Conservation (phyloP, 2,888 invertebrate species). For the Ophion ventricosus region DNA sequence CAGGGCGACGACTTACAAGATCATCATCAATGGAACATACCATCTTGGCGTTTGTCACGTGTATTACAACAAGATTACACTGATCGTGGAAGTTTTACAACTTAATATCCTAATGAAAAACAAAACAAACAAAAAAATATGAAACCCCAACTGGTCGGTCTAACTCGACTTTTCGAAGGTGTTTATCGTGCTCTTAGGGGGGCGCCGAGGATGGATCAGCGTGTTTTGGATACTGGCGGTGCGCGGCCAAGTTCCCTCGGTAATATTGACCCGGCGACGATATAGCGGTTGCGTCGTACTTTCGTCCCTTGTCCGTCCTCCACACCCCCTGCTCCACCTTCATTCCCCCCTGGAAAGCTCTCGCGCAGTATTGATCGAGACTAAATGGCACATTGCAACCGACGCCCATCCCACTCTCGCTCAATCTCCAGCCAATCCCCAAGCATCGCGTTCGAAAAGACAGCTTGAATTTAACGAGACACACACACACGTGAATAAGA, state of each 20-base stretch:
- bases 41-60: slow-evolving; percentile 77
- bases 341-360: slow-evolving; percentile 60
- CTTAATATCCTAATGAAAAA: slow-evolving; percentile 19
- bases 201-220: slow-evolving; percentile 53
- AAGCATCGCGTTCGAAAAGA: slow-evolving; percentile 65
- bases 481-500: slow-evolving; percentile 12
- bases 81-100: slow-evolving; percentile 49
- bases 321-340: slow-evolving; percentile 3
- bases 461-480: slow-evolving; percentile 58
- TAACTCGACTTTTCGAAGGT: neutral
- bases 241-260: slow-evolving; percentile 70
- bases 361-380: slow-evolving; percentile 33
- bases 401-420: slow-evolving; percentile 66
- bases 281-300: slow-evolving; percentile 81
- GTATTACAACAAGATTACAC: slow-evolving; percentile 61
- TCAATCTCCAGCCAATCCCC: slow-evolving; percentile 75
- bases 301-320: slow-evolving; percentile 58
- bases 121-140: slow-evolving; percentile 2
- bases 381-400: slow-evolving; percentile 35
- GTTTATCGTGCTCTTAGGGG: neutral
- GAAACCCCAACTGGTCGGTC: slow-evolving; percentile 2
- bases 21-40: slow-evolving; percentile 83
- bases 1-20: slow-evolving; percentile 83
- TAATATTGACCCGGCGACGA: slow-evolving; percentile 80
- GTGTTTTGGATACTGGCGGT: slow-evolving; percentile 71